A percentile compares a stretch with the other conserved stretches of the same genome.
phyloP scores from a whole-genome alignment of 2,888 invertebrate species.

The Molorchus minor region DNA sequence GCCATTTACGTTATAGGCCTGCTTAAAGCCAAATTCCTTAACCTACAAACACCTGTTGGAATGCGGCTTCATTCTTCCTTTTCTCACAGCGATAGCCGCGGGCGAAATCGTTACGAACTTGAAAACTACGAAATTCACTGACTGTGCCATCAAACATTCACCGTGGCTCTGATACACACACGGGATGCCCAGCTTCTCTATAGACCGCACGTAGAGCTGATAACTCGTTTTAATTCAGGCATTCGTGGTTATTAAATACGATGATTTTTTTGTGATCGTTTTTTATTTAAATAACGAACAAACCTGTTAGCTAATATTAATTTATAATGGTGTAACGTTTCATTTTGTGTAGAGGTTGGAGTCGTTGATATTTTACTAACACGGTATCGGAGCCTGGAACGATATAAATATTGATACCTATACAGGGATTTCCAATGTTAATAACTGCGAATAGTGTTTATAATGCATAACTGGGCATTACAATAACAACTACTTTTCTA shows the following conservation, averaged over 20 bases:
- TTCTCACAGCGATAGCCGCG: constrained; percentile 53
- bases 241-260: constrained; percentile 11
- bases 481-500: too few species aligned
- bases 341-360: background rate
- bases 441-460: too few species aligned
- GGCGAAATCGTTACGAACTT: constrained; percentile 52
- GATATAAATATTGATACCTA: too few species aligned
- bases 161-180: constrained; percentile 1
- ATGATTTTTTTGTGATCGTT: constrained; percentile 1
- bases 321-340: constrained; percentile 7
- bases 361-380: background rate
- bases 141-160: constrained; percentile 23
- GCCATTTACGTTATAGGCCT: constrained; percentile 49
- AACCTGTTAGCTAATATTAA: constrained; percentile 9
- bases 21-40: constrained; percentile 60
- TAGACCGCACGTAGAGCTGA: constrained; percentile 15
- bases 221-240: constrained; percentile 14
- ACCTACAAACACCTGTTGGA: constrained; percentile 63
- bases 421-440: too few species aligned
- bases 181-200: background rate
- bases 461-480: too few species aligned
- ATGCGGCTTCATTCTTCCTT: constrained; percentile 60
- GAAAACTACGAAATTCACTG: constrained; percentile 36
- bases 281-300: constrained; percentile 9
- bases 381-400: too few species aligned